Percentiles rank a stretch among this genome's conserved stretches.
These are phyloP conservation scores for Chaenogobius annularis DNA, from an alignment of 2,113 vertebrate genomes.

Conservation along the genomic window DNA sequence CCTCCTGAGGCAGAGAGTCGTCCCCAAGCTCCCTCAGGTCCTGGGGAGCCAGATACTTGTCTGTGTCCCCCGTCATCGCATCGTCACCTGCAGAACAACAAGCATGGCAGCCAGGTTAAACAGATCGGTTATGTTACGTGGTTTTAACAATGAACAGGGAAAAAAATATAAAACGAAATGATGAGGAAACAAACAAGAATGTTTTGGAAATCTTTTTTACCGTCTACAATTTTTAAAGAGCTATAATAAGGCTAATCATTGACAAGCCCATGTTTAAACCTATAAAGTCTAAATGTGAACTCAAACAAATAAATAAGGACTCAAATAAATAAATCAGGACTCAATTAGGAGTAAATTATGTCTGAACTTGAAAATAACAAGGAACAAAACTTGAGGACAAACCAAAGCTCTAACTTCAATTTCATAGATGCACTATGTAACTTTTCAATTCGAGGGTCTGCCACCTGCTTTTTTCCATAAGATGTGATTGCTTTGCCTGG, in stretches of 20 bases:
- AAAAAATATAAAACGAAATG: neutral
- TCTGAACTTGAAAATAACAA: neutral
- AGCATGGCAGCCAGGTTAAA: neutral
- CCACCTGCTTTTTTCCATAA: no score
- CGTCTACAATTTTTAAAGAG: neutral
- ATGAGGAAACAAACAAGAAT: neutral
- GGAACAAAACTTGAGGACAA: neutral
- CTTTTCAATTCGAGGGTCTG: no score
- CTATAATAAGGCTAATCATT: neutral
- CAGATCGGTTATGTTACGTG: neutral
- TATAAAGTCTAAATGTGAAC: neutral
- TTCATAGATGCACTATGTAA: no score
- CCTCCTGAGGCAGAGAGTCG: conserved; percentile 94
- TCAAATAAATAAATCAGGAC: neutral
- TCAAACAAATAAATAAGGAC: neutral
- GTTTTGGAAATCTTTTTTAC: neutral
- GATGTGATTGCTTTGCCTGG: no score
- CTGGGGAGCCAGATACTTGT: conserved; percentile 95
- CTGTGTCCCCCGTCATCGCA: conserved; percentile 94
- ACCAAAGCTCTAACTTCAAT: neutral
- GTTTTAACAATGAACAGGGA: neutral
- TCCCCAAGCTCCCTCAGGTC: conserved; percentile 95
- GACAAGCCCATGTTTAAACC: neutral
- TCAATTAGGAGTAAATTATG: no score
- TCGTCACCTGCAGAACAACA: conserved; percentile 85